Evolutionary conservation across 2,797 vertebrate species (phyloP).

Genomic region (Malacoctenus gilli): DNA sequence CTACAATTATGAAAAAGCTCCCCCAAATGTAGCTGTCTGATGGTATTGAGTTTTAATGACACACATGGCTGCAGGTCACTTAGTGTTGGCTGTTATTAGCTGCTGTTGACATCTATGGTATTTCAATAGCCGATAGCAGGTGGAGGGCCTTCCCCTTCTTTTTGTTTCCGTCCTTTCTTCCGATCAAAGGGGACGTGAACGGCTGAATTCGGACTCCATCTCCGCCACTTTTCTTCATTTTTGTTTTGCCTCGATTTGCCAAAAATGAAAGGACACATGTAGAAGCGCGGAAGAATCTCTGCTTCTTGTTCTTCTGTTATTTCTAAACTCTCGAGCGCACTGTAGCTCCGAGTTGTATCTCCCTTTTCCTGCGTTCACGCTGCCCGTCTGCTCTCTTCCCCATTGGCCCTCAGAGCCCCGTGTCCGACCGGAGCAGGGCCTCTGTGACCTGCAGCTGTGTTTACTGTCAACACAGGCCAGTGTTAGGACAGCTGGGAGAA

Average conservation of each 20-base stretch:
- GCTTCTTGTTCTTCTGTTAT: too few species aligned
- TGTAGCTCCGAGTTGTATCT: constrained; percentile 25
- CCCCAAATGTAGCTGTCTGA: constrained; percentile 40
- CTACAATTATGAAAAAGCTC: constrained; percentile 49
- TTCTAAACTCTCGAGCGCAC: too few species aligned
- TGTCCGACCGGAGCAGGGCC: constrained; percentile 77
- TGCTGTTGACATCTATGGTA: constrained; percentile 18
- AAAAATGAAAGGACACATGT: too few species aligned
- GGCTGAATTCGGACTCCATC: too few species aligned
- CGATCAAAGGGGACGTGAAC: constrained; percentile 6
- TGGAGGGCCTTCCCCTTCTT: neutral
- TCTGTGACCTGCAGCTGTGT: constrained; percentile 86
- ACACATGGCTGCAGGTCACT: constrained; percentile 41
- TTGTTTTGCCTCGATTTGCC: too few species aligned
- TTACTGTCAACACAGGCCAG: constrained; percentile 84
- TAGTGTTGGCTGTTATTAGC: constrained; percentile 36
- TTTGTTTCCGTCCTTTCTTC: constrained; percentile 6
- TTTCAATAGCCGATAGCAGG: constrained; percentile 11
- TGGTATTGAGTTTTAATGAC: constrained; percentile 47
- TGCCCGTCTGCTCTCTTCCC: constrained; percentile 52
- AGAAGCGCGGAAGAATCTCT: too few species aligned
- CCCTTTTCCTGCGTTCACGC: constrained; percentile 43
- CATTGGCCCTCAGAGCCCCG: constrained; percentile 67
- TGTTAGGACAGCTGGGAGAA: constrained; percentile 86
- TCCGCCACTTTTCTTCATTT: too few species aligned